phyloP scores from a whole-genome alignment of 2,888 invertebrate genomes.

The Eupelmus urozonus region DNA sequence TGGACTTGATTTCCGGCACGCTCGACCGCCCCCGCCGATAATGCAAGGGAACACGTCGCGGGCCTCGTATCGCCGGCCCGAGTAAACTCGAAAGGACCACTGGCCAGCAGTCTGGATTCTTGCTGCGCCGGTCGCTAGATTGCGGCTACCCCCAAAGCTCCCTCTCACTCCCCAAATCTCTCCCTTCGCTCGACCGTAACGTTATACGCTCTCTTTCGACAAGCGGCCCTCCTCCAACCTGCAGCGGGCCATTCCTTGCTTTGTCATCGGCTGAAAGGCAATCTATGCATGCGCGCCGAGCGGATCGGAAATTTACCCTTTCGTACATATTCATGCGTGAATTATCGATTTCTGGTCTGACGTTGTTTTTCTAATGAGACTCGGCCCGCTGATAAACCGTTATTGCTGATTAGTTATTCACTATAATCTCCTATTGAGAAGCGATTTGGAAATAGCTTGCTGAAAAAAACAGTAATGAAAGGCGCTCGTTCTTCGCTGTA shows the following conservation, averaged over 20 bases:
- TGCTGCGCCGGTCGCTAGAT: conserved; percentile 71
- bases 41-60: conserved; percentile 63
- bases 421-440: conserved; percentile 25
- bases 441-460: conserved; percentile 47
- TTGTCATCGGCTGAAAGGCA: conserved; percentile 75
- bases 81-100: conserved; percentile 73
- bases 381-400: not conserved
- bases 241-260: conserved; percentile 65
- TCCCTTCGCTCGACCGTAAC: conserved; percentile 32
- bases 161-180: conserved; percentile 61
- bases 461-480: conserved; percentile 45
- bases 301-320: conserved; percentile 64
- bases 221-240: conserved; percentile 38
- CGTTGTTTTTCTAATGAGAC: not conserved
- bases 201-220: conserved; percentile 13
- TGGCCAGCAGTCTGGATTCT: conserved; percentile 66
- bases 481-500: conserved; percentile 60
- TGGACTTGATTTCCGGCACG: conserved; percentile 72
- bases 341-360: conserved; percentile 1
- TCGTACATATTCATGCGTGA: not conserved
- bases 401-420: not conserved
- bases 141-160: conserved; percentile 72
- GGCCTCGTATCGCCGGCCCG: conserved; percentile 67
- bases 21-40: conserved; percentile 67
- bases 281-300: conserved; percentile 65